Evolutionary conservation across 53 echinoderm and acorn worm genomes (phyloP).

Genomic region (Echinarachnius parma): DNA sequence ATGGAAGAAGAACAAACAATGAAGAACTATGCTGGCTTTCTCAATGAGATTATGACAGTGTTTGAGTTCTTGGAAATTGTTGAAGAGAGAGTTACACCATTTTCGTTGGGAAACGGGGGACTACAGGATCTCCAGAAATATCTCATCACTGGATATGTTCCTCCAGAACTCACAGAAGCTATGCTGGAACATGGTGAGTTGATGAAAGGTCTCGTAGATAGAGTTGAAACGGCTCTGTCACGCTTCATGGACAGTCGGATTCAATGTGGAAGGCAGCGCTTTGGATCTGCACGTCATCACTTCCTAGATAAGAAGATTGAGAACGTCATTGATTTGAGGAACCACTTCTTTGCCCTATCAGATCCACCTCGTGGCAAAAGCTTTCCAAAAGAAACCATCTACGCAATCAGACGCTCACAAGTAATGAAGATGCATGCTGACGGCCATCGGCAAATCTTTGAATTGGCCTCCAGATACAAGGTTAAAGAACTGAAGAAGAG

Average conservation of each 20-base stretch:
- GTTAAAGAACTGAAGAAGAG: constrained; percentile 1
- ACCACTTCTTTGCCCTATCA: constrained; percentile 11
- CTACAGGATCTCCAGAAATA: background rate
- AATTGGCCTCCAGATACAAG: constrained; percentile 8
- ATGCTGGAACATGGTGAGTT: constrained; percentile 2
- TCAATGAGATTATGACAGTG: constrained; percentile 1
- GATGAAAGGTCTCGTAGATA: constrained; percentile 15
- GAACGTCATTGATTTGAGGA: background rate
- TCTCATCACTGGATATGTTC: constrained; percentile 16
- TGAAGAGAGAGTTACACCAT: constrained; percentile 27
- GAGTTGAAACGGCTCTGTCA: constrained; percentile 11
- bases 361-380: background rate
- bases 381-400: background rate
- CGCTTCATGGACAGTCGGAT: constrained; percentile 13
- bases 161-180: constrained; percentile 10
- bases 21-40: constrained; percentile 31
- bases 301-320: constrained; percentile 5
- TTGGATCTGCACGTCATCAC: background rate
- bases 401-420: constrained; percentile 33
- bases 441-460: constrained; percentile 35
- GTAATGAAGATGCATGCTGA: constrained; percentile 13
- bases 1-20: constrained; percentile 4
- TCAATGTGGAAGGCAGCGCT: constrained; percentile 20
- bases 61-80: constrained; percentile 22
- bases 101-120: background rate